These are phyloP conservation scores for Caradrina clavipalpis DNA, from an alignment of 2,888 invertebrate genomes.

Conservation along the genomic window DNA sequence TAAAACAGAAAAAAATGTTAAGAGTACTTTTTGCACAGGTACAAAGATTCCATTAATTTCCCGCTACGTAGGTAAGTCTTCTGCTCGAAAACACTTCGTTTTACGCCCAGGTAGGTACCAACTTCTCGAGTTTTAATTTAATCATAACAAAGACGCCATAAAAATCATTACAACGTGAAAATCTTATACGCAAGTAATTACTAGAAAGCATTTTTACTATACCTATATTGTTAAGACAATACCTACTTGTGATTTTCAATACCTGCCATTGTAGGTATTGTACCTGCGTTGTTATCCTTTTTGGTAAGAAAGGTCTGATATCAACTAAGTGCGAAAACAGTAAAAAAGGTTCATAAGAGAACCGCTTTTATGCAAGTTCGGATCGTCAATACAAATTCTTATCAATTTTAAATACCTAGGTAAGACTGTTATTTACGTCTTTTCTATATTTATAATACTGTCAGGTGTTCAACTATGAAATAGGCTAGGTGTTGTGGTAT, in stretches of 20 bases:
- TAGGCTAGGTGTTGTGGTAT: constrained; percentile 56
- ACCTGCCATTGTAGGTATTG: background rate
- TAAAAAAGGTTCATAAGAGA: no score
- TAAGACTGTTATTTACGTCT: background rate
- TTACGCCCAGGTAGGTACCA: background rate
- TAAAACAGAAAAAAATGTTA: background rate
- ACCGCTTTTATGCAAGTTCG: no score
- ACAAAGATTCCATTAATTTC: no score
- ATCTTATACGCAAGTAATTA: constrained; percentile 2
- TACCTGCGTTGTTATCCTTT: background rate
- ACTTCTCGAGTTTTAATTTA: constrained; percentile 31
- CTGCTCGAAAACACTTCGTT: constrained; percentile 12
- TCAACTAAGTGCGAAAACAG: no score
- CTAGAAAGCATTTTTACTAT: constrained; percentile 15
- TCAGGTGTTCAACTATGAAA: constrained; percentile 22
- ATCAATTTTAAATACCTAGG: background rate
- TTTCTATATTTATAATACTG: constrained; percentile 55
- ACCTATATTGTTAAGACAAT: background rate
- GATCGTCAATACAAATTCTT: background rate
- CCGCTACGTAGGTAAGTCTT: constrained; percentile 4
- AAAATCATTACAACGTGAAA: constrained; percentile 20
- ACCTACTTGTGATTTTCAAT: background rate
- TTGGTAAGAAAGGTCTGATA: no score
- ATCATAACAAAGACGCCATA: constrained; percentile 38
- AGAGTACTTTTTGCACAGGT: background rate